Conservation (phyloP, 2,797 vertebrate species). For the Podarcis siculus region DNA sequence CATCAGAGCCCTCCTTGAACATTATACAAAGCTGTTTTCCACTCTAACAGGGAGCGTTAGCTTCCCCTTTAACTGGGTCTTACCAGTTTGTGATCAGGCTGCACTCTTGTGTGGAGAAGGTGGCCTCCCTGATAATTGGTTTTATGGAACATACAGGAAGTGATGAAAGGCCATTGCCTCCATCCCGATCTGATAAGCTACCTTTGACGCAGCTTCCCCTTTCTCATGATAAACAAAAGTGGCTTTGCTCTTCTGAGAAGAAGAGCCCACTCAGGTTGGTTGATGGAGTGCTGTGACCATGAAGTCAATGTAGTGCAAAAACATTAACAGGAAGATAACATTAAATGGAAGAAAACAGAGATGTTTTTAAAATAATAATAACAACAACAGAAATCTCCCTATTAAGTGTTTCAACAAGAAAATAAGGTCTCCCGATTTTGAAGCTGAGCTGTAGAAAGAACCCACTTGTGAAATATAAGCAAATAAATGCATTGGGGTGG, state of each 20-base stretch:
- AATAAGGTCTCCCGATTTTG: background rate
- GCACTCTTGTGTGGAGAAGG: too few relatives aligned
- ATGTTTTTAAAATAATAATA: background rate
- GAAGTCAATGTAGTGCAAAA: background rate
- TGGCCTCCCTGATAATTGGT: too few relatives aligned
- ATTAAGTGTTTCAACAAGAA: background rate
- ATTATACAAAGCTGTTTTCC: too few relatives aligned
- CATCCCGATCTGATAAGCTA: too few relatives aligned
- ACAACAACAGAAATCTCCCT: background rate
- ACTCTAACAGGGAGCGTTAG: too few relatives aligned
- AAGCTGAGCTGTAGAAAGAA: slow-evolving; percentile 12
- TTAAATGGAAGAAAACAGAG: background rate
- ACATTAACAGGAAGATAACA: background rate
- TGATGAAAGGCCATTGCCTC: too few relatives aligned
- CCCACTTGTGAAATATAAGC: slow-evolving; percentile 23
- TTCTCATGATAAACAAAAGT: too few relatives aligned
- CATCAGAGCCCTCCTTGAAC: too few relatives aligned
- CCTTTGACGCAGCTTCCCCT: too few relatives aligned
- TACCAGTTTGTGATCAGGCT: too few relatives aligned
- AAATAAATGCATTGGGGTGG: background rate
- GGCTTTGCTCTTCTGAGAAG: background rate
- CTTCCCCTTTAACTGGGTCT: too few relatives aligned
- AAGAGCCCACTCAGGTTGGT: background rate
- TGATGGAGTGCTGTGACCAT: background rate
- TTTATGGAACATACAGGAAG: too few relatives aligned